A percentile compares a stretch with the other conserved stretches of the same genome.
These are phyloP conservation scores for Microchirus variegatus DNA, from an alignment of 2,797 vertebrate genomes.

Conservation along the genomic window DNA sequence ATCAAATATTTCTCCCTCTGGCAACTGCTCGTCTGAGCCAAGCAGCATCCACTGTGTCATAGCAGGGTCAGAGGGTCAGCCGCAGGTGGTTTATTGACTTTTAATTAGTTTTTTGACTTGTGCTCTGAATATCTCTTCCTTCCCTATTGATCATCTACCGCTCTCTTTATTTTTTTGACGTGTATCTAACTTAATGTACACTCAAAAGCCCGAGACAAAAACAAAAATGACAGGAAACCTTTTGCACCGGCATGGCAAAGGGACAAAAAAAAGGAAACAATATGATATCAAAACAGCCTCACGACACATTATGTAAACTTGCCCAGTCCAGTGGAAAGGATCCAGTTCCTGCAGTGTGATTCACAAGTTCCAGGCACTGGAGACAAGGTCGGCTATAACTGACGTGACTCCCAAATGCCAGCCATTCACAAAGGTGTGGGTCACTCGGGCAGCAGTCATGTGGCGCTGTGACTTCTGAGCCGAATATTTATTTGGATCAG, in stretches of 20 bases:
- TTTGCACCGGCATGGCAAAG: conserved; percentile 2
- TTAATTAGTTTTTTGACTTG: conserved; percentile 40
- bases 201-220: too few species aligned
- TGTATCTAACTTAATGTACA: too few species aligned
- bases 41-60: conserved; percentile 25
- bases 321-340: background rate
- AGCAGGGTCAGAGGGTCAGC: conserved; percentile 42
- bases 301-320: background rate
- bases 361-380: conserved; percentile 5
- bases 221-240: conserved; percentile 55
- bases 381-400: conserved; percentile 48
- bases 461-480: conserved; percentile 5
- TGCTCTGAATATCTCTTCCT: conserved; percentile 28
- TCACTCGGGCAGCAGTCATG: conserved; percentile 23
- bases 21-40: conserved; percentile 29
- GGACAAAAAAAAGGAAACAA: background rate
- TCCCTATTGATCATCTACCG: conserved; percentile 36
- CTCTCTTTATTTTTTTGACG: too few species aligned
- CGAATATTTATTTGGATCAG: conserved; percentile 40
- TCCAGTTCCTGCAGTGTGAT: conserved; percentile 25
- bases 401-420: conserved; percentile 42
- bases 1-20: conserved; percentile 33
- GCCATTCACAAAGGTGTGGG: conserved; percentile 38
- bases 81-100: conserved; percentile 62
- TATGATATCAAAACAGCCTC: conserved; percentile 2